These are phyloP conservation scores for Lepidotrigona ventralis DNA, from an alignment of 1,140 invertebrate genomes.

Conservation along the genomic window DNA sequence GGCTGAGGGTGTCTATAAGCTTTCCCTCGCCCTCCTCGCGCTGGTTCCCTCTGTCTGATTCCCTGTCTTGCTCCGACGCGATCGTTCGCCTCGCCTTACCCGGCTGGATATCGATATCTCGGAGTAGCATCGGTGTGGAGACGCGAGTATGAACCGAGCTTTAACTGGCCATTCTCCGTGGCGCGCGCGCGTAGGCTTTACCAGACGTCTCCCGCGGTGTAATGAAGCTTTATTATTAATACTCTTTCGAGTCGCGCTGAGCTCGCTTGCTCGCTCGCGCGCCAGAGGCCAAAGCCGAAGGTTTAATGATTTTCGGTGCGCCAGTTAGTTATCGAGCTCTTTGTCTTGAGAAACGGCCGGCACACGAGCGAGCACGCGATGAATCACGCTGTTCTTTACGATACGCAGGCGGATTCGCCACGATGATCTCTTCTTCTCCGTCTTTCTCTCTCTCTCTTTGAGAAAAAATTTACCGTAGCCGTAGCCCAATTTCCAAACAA, in stretches of 20 bases:
- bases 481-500: background rate
- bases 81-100: slow-evolving; percentile 8
- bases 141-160: slow-evolving; percentile 37
- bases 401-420: background rate
- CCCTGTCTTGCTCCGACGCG: slow-evolving; percentile 2
- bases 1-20: slow-evolving; percentile 61
- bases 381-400: slow-evolving; percentile 9
- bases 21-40: slow-evolving; percentile 24
- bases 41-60: background rate
- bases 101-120: slow-evolving; percentile 66
- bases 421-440: background rate
- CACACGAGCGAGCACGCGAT: background rate
- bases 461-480: background rate
- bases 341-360: slow-evolving; percentile 24
- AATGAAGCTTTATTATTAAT: slow-evolving; percentile 43
- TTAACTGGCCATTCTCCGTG: slow-evolving; percentile 45
- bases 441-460: background rate
- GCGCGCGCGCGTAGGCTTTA: slow-evolving; percentile 25
- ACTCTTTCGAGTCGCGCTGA: slow-evolving; percentile 14
- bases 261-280: background rate
- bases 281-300: slow-evolving; percentile 3
- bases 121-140: slow-evolving; percentile 30
- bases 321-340: slow-evolving; percentile 24
- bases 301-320: slow-evolving; percentile 36
- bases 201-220: slow-evolving; percentile 37